A percentile compares a stretch with the other conserved stretches of the same genome.
phyloP scores from a whole-genome alignment of 2,888 invertebrate species.

The Polyommatus iphigenia region DNA sequence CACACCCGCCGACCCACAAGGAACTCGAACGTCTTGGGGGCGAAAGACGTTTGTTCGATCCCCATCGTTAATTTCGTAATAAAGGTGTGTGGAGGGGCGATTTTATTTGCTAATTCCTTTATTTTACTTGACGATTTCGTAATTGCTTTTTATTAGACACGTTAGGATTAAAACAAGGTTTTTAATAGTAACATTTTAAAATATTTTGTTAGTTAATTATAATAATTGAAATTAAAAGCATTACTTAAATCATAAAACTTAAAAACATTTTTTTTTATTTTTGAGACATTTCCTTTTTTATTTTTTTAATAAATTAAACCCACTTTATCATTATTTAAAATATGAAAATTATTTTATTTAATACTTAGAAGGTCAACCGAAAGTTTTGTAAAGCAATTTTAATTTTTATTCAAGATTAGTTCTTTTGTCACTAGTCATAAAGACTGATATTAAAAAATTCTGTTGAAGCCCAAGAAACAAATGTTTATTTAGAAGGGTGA shows the following conservation, averaged over 20 bases:
- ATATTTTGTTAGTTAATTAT: no score
- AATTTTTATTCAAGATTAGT: slow-evolving; percentile 49
- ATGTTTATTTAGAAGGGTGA: slow-evolving; percentile 65
- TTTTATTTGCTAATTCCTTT: slow-evolving; percentile 38
- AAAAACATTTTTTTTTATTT: not conserved
- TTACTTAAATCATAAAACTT: no score
- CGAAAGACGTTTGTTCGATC: slow-evolving; percentile 72
- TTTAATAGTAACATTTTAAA: no score
- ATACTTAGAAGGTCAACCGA: not conserved
- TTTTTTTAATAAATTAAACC: no score
- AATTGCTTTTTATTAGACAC: not conserved
- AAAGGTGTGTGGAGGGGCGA: slow-evolving; percentile 59
- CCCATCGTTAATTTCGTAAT: slow-evolving; percentile 66
- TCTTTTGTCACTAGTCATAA: slow-evolving; percentile 48
- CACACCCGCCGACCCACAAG: slow-evolving; percentile 70
- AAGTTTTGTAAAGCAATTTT: slow-evolving; percentile 2
- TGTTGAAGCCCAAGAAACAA: slow-evolving; percentile 51
- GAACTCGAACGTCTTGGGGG: slow-evolving; percentile 71
- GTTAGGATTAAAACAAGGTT: not conserved
- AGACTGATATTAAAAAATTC: slow-evolving; percentile 42
- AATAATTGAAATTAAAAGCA: no score
- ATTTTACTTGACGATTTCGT: not conserved
- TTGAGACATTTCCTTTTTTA: not conserved
- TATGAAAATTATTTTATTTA: not conserved
- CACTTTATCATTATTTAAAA: no score